These are phyloP conservation scores for Lissonota sp. DNA, from an alignment of 2,888 invertebrate genomes.

Conservation along the genomic window DNA sequence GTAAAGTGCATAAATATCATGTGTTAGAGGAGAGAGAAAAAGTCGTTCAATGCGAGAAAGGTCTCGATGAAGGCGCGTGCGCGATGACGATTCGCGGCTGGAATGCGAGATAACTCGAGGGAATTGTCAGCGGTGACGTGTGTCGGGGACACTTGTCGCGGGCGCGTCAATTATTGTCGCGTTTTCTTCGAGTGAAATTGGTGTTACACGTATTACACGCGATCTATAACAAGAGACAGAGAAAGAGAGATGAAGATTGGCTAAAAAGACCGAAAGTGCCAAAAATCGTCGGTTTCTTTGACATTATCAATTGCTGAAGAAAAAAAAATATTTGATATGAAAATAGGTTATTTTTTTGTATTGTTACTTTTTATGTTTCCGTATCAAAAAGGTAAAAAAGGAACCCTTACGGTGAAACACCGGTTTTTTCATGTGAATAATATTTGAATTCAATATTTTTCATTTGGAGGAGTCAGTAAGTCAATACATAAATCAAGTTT, in stretches of 20 bases:
- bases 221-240: neutral
- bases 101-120: slow-evolving; percentile 78
- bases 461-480: too few relatives aligned
- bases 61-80: slow-evolving; percentile 26
- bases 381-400: too few relatives aligned
- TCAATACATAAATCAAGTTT: too few relatives aligned
- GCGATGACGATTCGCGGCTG: slow-evolving; percentile 76
- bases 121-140: slow-evolving; percentile 71
- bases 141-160: slow-evolving; percentile 47
- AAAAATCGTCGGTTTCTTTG: too few relatives aligned
- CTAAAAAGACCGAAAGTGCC: slow-evolving; percentile 41
- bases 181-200: slow-evolving; percentile 59
- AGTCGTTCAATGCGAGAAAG: slow-evolving; percentile 23
- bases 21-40: slow-evolving; percentile 26
- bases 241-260: too few relatives aligned
- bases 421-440: too few relatives aligned
- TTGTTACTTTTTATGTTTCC: too few relatives aligned
- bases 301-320: neutral
- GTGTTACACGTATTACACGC: slow-evolving; percentile 40
- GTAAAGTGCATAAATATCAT: slow-evolving; percentile 27
- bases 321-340: neutral
- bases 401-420: too few relatives aligned
- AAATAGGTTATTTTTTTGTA: neutral
- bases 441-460: too few relatives aligned
- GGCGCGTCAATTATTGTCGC: slow-evolving; percentile 63